Evolutionary conservation across 2,888 invertebrate species (phyloP).

Genomic region (Spialia ferax): DNA sequence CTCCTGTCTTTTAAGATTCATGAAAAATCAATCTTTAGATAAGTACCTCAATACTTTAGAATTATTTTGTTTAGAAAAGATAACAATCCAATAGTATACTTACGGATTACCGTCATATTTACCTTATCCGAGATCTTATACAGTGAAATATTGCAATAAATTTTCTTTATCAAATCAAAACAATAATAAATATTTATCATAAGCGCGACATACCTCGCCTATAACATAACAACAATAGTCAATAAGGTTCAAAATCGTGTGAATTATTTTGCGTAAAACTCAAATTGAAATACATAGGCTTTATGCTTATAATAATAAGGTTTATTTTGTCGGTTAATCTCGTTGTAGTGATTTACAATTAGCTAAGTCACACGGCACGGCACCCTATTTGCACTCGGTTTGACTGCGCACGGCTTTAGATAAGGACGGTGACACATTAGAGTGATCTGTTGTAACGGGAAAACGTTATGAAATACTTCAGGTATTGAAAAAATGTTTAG

Average conservation of each 20-base stretch:
- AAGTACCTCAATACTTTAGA: no score
- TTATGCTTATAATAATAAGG: background rate
- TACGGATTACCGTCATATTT: no score
- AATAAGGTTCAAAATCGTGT: background rate
- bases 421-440: background rate
- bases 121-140: background rate
- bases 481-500: no score
- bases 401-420: constrained; percentile 1
- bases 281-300: background rate
- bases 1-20: no score
- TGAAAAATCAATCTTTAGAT: no score
- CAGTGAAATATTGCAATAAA: no score
- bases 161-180: background rate
- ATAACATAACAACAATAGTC: background rate
- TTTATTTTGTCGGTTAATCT: background rate
- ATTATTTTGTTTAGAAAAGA: no score
- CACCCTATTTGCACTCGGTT: background rate
- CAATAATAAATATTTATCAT: background rate
- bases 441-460: background rate
- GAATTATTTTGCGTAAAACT: background rate
- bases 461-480: background rate
- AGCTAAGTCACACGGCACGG: background rate
- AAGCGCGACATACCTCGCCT: background rate
- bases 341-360: background rate
- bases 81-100: no score